Base-by-base conservation (phyloP, 2,888 invertebrate species). In the Lapara coniferarum region DNA sequence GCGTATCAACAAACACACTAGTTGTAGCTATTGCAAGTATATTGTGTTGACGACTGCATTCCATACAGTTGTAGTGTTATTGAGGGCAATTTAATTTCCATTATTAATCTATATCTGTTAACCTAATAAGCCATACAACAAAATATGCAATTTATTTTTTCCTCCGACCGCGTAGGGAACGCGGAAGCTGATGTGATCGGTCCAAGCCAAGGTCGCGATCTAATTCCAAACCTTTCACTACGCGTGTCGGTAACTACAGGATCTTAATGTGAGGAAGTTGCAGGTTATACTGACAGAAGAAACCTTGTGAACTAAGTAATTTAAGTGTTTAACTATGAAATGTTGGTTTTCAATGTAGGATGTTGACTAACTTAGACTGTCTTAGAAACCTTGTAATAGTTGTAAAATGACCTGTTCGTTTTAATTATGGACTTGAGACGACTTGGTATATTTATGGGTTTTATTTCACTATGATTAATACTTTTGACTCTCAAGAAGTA, bases 171-270 rank as follows among this genome's bases (percentile, higher is more conserved):
- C 12, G 56, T 51, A 59, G 68, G 56, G 69, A 69, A 77, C 73
- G 75, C 75, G 77, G 78, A 77, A 77, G 71, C 57, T 69, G 73
- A 71, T 71, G 68, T 46, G 46, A 16, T 13, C 37, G 14, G 37
- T 46, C 19, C 63, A 71, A n/a, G 59, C 55, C 71, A 79, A 79
- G 81, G 81, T 73, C 72, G 69, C 59, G 57, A 10, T 74, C 74
- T 73, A 68, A 76, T 74, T 63, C 66, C 70, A 68, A 75, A 77
- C 76, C 75, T 71, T 66, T 73, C 83, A 83, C 82, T 83, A 83
- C 82, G 46, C 80, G 59, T 72, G 77, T 73, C 13, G 46, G 49
- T 46, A 19, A 46, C 63, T 49, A 46, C 19, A 55, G 55, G 55
- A 19, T 55, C 55, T 55, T 19, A 55, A 55, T 55, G 57, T 37